Percentiles rank a stretch among this genome's conserved stretches.
phyloP scores from a whole-genome alignment of 2,797 vertebrate species.

The Hippoglossus hippoglossus region DNA sequence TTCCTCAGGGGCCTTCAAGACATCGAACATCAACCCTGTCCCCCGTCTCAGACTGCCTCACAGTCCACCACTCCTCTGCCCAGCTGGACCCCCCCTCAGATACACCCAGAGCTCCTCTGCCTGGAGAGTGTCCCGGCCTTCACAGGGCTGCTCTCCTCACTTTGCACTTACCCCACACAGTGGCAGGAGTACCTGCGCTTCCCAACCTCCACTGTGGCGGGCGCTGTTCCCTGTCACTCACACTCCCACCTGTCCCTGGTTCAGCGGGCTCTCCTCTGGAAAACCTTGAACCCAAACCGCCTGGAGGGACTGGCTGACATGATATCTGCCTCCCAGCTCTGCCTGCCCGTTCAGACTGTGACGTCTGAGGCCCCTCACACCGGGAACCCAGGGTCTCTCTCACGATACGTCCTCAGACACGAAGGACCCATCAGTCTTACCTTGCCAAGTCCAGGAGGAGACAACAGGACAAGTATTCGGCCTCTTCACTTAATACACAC shows the following conservation, averaged over 20 bases:
- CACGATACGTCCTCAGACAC: constrained; percentile 64
- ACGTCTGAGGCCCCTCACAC: constrained; percentile 43
- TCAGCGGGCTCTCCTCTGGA: constrained; percentile 89
- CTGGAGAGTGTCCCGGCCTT: constrained; percentile 85
- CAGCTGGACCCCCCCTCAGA: constrained; percentile 77
- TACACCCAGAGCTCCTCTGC: constrained; percentile 75
- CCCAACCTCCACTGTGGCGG: constrained; percentile 80
- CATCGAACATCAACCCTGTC: constrained; percentile 12
- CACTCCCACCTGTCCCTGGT: constrained; percentile 83
- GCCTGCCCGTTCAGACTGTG: constrained; percentile 39
- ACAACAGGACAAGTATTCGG: constrained; percentile 60
- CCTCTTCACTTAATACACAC: constrained; percentile 82
- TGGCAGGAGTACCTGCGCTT: constrained; percentile 88
- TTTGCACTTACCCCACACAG: constrained; percentile 68
- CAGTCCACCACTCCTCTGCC: constrained; percentile 61
- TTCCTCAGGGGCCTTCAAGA: constrained; percentile 83
- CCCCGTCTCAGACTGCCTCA: not conserved
- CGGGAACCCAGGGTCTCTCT: constrained; percentile 55
- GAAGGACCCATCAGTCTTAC: constrained; percentile 81
- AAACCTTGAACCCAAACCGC: constrained; percentile 79
- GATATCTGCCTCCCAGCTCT: constrained; percentile 80
- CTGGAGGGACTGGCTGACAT: constrained; percentile 73
- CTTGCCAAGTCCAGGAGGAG: constrained; percentile 60
- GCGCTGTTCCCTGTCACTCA: constrained; percentile 77
- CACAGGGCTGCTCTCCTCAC: constrained; percentile 82